phyloP scores from a whole-genome alignment of 2,113 vertebrate species.

The Austrofundulus limnaeus region DNA sequence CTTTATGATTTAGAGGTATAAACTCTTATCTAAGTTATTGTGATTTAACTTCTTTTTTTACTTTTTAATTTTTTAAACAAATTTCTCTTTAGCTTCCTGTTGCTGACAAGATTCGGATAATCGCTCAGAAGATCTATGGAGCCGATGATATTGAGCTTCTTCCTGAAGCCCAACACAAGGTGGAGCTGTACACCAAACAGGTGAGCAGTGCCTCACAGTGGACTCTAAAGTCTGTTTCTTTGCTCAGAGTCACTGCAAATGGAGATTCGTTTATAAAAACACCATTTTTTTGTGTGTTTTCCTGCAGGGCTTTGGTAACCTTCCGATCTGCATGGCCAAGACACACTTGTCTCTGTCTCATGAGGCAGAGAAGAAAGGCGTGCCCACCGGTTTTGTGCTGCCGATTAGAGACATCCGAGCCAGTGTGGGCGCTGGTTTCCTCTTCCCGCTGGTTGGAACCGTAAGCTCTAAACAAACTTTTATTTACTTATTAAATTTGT shows the following conservation, averaged over 20 bases:
- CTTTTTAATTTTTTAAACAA: neutral
- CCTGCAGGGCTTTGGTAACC: conserved; percentile 87
- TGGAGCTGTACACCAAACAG: conserved; percentile 92
- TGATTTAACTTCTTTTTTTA: neutral
- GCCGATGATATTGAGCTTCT: conserved; percentile 92
- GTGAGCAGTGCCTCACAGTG: conserved; percentile 63
- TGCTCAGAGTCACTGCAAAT: too few species aligned
- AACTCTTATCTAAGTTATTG: neutral
- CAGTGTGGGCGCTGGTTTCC: conserved; percentile 93
- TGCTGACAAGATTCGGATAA: conserved; percentile 91
- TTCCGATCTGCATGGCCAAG: conserved; percentile 99
- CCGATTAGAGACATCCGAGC: conserved; percentile 95
- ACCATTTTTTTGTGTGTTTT: neutral
- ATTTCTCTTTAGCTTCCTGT: conserved; percentile 82
- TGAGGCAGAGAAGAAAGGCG: conserved; percentile 93
- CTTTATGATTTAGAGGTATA: conserved; percentile 90
- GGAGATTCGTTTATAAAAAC: neutral
- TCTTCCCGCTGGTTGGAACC: conserved; percentile 94
- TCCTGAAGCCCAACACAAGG: conserved; percentile 91
- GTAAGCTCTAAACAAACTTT: conserved; percentile 74
- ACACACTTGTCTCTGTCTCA: conserved; percentile 96
- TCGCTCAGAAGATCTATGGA: conserved; percentile 95
- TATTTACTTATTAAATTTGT: too few species aligned
- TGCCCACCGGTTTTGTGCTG: conserved; percentile 88
- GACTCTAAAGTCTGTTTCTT: neutral